Evolutionary conservation across 2,888 invertebrate genomes (phyloP).

Genomic region (Timema cristinae): DNA sequence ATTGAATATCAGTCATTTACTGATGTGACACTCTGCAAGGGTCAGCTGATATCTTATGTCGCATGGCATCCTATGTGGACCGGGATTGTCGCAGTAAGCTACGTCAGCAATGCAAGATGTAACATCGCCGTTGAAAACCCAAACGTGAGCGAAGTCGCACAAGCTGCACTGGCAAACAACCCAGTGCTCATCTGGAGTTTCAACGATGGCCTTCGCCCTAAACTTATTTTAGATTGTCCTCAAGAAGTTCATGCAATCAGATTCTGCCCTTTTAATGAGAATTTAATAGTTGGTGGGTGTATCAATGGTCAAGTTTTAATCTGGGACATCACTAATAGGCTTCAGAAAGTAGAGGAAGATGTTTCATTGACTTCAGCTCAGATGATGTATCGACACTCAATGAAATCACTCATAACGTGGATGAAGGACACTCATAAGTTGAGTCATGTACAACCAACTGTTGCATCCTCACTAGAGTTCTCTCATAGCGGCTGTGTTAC

Average conservation of each 20-base stretch:
- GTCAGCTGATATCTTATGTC: slow-evolving; percentile 4
- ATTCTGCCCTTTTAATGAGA: not conserved
- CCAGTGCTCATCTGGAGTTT: slow-evolving; percentile 10
- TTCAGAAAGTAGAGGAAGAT: not conserved
- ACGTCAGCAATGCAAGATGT: not conserved
- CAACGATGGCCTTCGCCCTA: slow-evolving; percentile 1
- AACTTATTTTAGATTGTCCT: slow-evolving; percentile 10
- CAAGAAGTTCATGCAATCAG: not conserved
- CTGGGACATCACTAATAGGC: slow-evolving; percentile 5
- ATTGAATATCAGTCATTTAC: slow-evolving; percentile 11
- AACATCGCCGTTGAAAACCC: not conserved
- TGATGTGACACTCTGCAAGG: slow-evolving; percentile 3
- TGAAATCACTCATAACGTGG: not conserved
- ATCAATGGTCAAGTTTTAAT: slow-evolving; percentile 12
- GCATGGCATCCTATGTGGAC: slow-evolving; percentile 10
- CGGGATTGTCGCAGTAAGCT: slow-evolving; percentile 9
- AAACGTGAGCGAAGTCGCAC: not conserved
- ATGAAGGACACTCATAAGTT: not conserved
- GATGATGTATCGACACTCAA: not conserved
- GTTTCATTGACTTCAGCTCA: not conserved
- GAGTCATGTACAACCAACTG: not conserved
- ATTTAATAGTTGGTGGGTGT: slow-evolving; percentile 7
- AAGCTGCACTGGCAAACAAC: not conserved
- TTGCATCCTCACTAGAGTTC: slow-evolving; percentile 2
- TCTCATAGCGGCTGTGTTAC: slow-evolving; percentile 1